Conservation (phyloP, 2,888 invertebrate genomes). For the Drosophila tanythrix region DNA sequence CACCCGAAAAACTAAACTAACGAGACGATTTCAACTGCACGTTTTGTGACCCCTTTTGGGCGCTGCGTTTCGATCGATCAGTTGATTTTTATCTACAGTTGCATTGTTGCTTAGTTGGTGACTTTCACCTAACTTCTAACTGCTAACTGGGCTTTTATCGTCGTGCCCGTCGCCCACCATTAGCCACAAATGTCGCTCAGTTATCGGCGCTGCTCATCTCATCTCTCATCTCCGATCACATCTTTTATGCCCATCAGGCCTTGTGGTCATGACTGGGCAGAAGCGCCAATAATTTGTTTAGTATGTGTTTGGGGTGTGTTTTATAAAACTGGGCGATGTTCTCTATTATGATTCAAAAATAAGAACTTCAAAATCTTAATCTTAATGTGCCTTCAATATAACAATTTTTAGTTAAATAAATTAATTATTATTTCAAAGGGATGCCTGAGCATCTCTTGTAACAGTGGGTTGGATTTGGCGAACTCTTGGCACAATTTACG, state of each 20-base stretch:
- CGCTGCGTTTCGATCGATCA: conserved; percentile 37
- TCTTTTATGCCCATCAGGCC: background rate
- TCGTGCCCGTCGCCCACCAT: conserved; percentile 37
- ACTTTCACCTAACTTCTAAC: conserved; percentile 14
- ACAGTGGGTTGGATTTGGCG: background rate
- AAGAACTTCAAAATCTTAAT: background rate
- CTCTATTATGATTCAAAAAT: background rate
- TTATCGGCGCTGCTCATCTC: conserved; percentile 21
- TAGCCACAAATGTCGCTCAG: conserved; percentile 53
- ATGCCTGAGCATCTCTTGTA: background rate
- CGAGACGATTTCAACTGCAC: conserved; percentile 40
- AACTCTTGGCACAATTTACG: background rate
- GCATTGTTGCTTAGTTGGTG: conserved; percentile 11
- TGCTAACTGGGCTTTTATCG: conserved; percentile 42
- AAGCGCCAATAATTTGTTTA: background rate
- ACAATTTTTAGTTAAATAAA: background rate
- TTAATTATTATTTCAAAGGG: background rate
- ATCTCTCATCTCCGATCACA: background rate
- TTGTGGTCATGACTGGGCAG: background rate
- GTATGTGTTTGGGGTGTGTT: background rate
- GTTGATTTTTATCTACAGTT: conserved; percentile 38
- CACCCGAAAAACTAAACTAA: conserved; percentile 37
- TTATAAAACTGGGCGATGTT: background rate
- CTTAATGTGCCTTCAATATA: background rate
- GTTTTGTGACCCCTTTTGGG: conserved; percentile 21